phyloP scores from a whole-genome alignment of 2,888 invertebrate genomes.

The Drosophila longiperda region DNA sequence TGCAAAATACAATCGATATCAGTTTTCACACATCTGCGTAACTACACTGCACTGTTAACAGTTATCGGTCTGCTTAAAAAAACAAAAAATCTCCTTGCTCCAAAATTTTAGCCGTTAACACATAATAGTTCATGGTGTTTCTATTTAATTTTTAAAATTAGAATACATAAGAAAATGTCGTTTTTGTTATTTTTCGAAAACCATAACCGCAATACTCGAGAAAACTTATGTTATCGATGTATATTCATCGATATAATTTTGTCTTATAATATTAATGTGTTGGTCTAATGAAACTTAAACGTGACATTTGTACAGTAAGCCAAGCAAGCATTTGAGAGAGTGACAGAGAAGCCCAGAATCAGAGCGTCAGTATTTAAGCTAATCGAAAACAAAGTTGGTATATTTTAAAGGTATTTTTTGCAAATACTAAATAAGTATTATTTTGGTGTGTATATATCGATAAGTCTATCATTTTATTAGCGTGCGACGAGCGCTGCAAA shows the following conservation, averaged over 20 bases:
- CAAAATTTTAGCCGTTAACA: background rate
- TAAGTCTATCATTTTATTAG: slow-evolving; percentile 49
- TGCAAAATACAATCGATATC: slow-evolving; percentile 30
- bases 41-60: slow-evolving; percentile 15
- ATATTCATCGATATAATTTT: background rate
- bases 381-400: slow-evolving; percentile 13
- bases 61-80: background rate
- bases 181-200: background rate
- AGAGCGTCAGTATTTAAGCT: background rate
- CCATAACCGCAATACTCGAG: background rate
- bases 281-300: background rate
- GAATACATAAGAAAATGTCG: background rate
- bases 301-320: too few species aligned
- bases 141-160: background rate
- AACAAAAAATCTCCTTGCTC: background rate
- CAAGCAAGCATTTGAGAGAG: background rate
- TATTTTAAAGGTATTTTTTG: slow-evolving; percentile 24
- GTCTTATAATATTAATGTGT: background rate
- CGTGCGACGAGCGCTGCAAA: slow-evolving; percentile 61
- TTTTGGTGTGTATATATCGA: slow-evolving; percentile 41
- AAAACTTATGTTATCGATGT: background rate
- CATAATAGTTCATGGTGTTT: background rate
- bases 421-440: slow-evolving; percentile 40
- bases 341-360: background rate
- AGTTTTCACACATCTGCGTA: slow-evolving; percentile 22